phyloP scores from a whole-genome alignment of 2,797 vertebrate genomes.

The Erpetoichthys calabaricus region DNA sequence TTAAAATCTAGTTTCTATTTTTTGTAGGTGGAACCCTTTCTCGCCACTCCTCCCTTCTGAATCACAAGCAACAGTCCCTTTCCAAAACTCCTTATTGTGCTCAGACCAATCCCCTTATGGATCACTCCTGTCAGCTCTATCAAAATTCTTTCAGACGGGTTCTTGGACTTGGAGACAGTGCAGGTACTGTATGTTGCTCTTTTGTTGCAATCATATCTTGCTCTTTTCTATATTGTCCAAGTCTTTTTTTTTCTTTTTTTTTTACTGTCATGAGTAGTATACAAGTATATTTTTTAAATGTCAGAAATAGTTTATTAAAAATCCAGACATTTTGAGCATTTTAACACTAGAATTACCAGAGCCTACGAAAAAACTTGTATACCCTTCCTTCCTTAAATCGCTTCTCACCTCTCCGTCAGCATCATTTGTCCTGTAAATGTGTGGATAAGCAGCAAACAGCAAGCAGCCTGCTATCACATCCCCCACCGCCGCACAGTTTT shows the following conservation, averaged over 20 bases:
- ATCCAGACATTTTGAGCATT: too few relatives aligned
- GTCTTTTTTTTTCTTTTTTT: background rate
- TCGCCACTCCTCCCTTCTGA: constrained; percentile 56
- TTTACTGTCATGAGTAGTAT: background rate
- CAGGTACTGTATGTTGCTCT: constrained; percentile 42
- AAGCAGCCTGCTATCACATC: too few relatives aligned
- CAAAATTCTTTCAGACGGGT: constrained; percentile 23
- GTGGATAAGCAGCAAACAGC: too few relatives aligned
- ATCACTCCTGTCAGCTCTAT: constrained; percentile 52
- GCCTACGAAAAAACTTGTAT: too few relatives aligned
- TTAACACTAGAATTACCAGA: too few relatives aligned
- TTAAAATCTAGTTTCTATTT: too few relatives aligned
- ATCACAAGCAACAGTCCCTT: constrained; percentile 59
- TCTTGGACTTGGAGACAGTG: constrained; percentile 31
- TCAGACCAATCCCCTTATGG: constrained; percentile 41
- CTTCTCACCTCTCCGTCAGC: too few relatives aligned
- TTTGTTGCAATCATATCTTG: too few relatives aligned
- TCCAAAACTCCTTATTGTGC: constrained; percentile 46
- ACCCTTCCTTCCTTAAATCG: too few relatives aligned
- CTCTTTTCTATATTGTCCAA: background rate
- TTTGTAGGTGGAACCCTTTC: constrained; percentile 63
- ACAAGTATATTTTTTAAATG: background rate
- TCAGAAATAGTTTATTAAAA: too few relatives aligned
- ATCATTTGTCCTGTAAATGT: too few relatives aligned
- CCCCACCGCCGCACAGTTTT: too few relatives aligned